Evolutionary conservation across 2,113 vertebrate genomes (phyloP).

Genomic region (Ramphastos sulfuratus): DNA sequence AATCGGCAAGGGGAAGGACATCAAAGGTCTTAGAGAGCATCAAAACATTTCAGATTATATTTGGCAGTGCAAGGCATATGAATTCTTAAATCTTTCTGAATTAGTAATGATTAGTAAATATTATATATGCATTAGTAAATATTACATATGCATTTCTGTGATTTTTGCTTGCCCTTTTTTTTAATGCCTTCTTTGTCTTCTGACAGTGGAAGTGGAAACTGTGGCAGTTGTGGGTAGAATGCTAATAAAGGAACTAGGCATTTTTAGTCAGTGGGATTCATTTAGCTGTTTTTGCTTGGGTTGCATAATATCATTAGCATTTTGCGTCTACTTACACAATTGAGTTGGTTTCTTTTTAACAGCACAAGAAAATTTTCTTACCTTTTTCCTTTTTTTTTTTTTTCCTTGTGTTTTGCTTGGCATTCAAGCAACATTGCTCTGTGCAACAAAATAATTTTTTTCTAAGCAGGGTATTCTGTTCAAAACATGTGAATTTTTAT

Average conservation of each 20-base stretch:
- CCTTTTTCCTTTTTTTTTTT: neutral
- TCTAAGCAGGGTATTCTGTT: neutral
- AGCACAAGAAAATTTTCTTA: neutral
- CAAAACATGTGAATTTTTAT: neutral
- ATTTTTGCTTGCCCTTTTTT: neutral
- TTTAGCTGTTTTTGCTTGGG: conserved; percentile 5
- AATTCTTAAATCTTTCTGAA: conserved; percentile 7
- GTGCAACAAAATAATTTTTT: neutral
- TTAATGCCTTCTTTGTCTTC: neutral
- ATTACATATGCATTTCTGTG: neutral
- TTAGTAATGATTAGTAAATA: conserved; percentile 25
- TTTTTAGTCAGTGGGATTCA: neutral
- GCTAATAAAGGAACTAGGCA: neutral
- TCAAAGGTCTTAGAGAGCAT: neutral
- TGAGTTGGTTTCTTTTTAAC: conserved; percentile 12
- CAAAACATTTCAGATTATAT: neutral
- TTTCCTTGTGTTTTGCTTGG: neutral
- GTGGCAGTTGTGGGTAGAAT: conserved; percentile 1
- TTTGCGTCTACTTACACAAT: neutral
- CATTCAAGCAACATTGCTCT: neutral
- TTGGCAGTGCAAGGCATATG: neutral
- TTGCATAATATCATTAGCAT: neutral
- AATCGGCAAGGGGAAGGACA: neutral
- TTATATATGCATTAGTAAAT: conserved; percentile 2
- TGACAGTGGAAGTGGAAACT: neutral